Base-by-base conservation (phyloP, 2,888 invertebrate species). In the Andrena chrysosceles region DNA sequence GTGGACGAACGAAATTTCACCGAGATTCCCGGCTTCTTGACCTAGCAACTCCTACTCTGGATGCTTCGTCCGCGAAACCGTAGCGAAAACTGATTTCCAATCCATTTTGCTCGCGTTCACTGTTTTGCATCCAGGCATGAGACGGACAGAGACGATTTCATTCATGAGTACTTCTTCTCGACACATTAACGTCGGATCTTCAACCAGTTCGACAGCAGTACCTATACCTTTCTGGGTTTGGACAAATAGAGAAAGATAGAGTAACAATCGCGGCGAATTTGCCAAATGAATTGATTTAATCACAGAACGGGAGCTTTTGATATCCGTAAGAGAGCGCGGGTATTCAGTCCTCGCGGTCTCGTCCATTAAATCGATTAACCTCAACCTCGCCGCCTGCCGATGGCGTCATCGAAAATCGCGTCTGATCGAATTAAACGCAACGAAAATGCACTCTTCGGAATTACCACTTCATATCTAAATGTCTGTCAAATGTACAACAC, bases 391-490 rank as follows among this genome's bases (percentile, higher is more conserved):
- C 23, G 20, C 31, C 63, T 49, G 35, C 59, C 49, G 49, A 33
- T 29, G 56, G 42, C 67, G 20, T 62, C 69, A 83, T 64, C 66
- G 75, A 67, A 26, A 29, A 70, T 60, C 80, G 63, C 3, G 52
- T 35, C 72, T 71, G 70, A 80, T 80, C 83, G 68, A 67, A 84
- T 86, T 77, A 76, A 56, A 84, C 54, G 77, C 76, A 73, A 80
- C 69, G 63, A 87, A 42, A 79, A 90, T 93, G 93, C 93, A 93
- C 93, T 93, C 92, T 93, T 92, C 89, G 92, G 92, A 91, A 90
- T 93, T 93, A 93, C 88, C 89, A 91, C 81, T 88, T 91, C 90
- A 91, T 91, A 90, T 87, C 89, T 92, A 90, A 89, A 93, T 92
- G 91, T 93, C 91, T 91, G 90, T 92, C 91, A 92, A 91, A 90